Evolutionary conservation across 2,797 vertebrate genomes (phyloP).

Genomic region (Leptodactylus fallax): DNA sequence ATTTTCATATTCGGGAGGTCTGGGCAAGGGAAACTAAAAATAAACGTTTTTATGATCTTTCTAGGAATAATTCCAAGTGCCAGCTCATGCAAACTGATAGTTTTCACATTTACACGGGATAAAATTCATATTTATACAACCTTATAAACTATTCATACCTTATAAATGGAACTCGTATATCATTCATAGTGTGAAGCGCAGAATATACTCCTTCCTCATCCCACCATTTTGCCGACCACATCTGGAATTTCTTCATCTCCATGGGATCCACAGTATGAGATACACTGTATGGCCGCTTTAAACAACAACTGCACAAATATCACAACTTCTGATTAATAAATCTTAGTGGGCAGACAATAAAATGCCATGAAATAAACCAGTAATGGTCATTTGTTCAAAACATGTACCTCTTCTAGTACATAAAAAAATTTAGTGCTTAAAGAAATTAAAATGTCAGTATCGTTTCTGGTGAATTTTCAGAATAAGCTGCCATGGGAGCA

Average conservation of each 20-base stretch:
- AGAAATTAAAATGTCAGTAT: too few relatives aligned
- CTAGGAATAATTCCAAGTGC: not conserved
- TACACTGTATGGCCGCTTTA: conserved; percentile 65
- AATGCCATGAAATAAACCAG: not conserved
- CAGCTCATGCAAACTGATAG: too few relatives aligned
- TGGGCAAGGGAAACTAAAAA: not conserved
- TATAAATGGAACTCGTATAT: conserved; percentile 93
- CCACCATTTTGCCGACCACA: conserved; percentile 91
- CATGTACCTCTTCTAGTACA: too few relatives aligned
- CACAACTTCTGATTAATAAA: not conserved
- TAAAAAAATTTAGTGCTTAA: too few relatives aligned
- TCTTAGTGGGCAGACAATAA: too few relatives aligned
- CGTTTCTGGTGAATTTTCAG: too few relatives aligned
- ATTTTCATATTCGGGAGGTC: not conserved
- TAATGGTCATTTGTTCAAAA: too few relatives aligned
- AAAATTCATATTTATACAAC: not conserved
- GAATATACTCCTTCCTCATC: conserved; percentile 88
- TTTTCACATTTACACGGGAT: too few relatives aligned
- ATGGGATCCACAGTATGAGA: conserved; percentile 83
- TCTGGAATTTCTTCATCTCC: conserved; percentile 88
- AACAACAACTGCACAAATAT: conserved; percentile 60
- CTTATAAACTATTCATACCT: conserved; percentile 75
- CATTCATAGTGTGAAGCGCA: conserved; percentile 93
- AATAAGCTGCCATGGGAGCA: too few relatives aligned
- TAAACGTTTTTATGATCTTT: not conserved